phyloP scores from a whole-genome alignment of 2,797 vertebrate genomes.

The Nasua narica region DNA sequence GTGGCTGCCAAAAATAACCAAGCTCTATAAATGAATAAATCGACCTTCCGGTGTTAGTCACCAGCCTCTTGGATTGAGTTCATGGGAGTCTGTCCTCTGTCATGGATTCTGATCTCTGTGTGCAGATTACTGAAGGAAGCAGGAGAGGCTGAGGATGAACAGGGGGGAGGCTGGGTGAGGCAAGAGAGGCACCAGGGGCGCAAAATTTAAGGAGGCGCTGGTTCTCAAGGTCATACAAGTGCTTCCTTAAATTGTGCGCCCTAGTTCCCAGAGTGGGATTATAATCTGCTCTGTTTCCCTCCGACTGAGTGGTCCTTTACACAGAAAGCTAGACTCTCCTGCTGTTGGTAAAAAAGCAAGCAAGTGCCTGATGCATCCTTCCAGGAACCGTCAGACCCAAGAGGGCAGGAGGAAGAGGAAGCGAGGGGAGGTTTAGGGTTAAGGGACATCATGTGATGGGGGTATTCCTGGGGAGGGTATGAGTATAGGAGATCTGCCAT shows the following conservation, averaged over 20 bases:
- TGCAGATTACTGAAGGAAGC: background rate
- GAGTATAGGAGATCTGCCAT: background rate
- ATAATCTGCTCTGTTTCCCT: background rate
- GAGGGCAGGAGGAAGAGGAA: background rate
- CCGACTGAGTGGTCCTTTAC: background rate
- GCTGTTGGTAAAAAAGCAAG: background rate
- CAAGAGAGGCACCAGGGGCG: background rate
- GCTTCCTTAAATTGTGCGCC: background rate
- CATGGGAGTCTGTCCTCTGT: background rate
- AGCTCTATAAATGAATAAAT: background rate
- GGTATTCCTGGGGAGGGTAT: background rate
- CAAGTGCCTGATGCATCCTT: background rate
- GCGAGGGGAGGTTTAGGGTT: background rate
- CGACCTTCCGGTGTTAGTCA: background rate
- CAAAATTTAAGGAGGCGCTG: background rate
- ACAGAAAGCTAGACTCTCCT: background rate
- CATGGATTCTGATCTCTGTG: background rate
- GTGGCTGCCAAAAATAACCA: background rate
- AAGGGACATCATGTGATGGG: background rate
- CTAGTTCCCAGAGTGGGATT: background rate
- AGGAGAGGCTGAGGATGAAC: too few relatives aligned
- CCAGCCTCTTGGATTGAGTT: background rate
- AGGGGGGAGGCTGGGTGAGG: background rate
- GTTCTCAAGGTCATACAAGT: background rate
- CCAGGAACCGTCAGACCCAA: background rate